Percentiles rank a stretch among this genome's conserved stretches.
Evolutionary conservation across 2,888 invertebrate species (phyloP).

Genomic region (Hypena proboscidalis): DNA sequence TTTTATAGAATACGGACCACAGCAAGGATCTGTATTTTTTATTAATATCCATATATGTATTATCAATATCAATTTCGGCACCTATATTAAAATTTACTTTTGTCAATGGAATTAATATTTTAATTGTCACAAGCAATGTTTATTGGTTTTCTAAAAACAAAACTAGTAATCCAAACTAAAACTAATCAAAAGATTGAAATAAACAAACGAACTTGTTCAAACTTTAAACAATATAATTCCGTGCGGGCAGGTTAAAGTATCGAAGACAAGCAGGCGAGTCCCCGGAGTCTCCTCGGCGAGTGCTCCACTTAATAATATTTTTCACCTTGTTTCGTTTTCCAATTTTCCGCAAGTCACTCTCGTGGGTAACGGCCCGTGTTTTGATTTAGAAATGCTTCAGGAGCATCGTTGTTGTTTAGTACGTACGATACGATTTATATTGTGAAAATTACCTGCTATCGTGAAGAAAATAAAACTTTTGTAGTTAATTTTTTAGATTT

Average conservation of each 20-base stretch:
- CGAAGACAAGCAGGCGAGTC: constrained; percentile 31
- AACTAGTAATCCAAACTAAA: not conserved
- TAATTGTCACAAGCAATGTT: too few species aligned
- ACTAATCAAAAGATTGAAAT: constrained; percentile 26
- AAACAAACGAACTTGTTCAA: constrained; percentile 28
- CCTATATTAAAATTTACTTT: too few species aligned
- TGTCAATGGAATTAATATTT: too few species aligned
- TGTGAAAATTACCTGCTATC: not conserved
- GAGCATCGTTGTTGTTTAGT: constrained; percentile 40
- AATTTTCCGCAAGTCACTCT: constrained; percentile 86
- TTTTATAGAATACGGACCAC: too few species aligned
- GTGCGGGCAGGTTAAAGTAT: constrained; percentile 33
- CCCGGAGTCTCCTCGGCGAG: constrained; percentile 53
- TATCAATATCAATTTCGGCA: too few species aligned
- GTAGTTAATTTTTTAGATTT: too few species aligned
- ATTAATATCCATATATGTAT: too few species aligned
- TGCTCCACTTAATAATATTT: constrained; percentile 83
- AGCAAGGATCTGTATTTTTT: too few species aligned
- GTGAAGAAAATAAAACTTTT: too few species aligned
- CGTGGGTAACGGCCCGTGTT: constrained; percentile 81
- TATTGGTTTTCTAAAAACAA: too few species aligned
- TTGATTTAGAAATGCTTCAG: constrained; percentile 78
- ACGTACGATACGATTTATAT: constrained; percentile 21
- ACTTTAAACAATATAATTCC: constrained; percentile 1
- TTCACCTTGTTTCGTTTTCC: constrained; percentile 85